Percentiles rank a stretch among this genome's conserved stretches.
These are phyloP conservation scores for Philereme transversata DNA, from an alignment of 2,888 invertebrate genomes.

Conservation along the genomic window DNA sequence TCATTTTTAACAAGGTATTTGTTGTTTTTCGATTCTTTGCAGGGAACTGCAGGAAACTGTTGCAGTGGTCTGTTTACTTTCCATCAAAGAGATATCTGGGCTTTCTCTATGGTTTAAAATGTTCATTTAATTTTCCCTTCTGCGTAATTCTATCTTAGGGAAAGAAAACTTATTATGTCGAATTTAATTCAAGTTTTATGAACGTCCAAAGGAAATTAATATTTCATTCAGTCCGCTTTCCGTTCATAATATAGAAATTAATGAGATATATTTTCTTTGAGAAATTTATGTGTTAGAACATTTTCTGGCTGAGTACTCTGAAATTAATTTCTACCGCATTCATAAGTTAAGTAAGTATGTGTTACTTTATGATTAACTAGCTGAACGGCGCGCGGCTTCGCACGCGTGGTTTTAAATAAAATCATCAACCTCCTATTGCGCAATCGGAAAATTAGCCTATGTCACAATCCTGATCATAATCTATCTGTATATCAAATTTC, in stretches of 20 bases:
- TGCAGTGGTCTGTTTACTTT: slow-evolving; percentile 10
- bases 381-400: too few species aligned
- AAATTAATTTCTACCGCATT: not conserved
- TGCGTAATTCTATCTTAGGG: not conserved
- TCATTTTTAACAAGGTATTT: too few species aligned
- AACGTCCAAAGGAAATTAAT: not conserved
- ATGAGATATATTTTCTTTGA: slow-evolving; percentile 1
- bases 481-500: too few species aligned
- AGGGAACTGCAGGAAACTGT: too few species aligned
- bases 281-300: slow-evolving; percentile 13
- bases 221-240: slow-evolving; percentile 17
- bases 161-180: not conserved
- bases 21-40: too few species aligned
- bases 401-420: too few species aligned
- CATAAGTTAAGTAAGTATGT: too few species aligned
- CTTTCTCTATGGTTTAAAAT: not conserved
- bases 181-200: slow-evolving; percentile 1
- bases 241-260: slow-evolving; percentile 5
- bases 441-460: too few species aligned
- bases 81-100: too few species aligned
- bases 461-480: too few species aligned
- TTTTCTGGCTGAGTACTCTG: not conserved
- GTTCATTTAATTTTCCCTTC: not conserved
- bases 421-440: too few species aligned
- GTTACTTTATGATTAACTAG: too few species aligned